These are phyloP conservation scores for Cryptocephalus moraei DNA, from an alignment of 2,888 invertebrate genomes.

Conservation along the genomic window DNA sequence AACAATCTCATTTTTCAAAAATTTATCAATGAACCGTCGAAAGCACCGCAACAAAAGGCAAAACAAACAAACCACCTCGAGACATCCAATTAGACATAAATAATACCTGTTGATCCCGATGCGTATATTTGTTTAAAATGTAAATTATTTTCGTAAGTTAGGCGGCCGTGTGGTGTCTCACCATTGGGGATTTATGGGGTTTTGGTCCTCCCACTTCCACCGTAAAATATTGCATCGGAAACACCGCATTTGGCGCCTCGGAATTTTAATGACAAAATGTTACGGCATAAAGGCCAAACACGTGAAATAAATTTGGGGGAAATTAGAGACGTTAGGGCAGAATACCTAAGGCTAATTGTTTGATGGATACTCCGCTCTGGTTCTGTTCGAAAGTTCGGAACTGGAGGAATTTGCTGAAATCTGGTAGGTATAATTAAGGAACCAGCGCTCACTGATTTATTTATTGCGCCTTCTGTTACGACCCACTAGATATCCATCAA, in stretches of 20 bases:
- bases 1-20: too few species aligned
- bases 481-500: too few species aligned
- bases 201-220: conserved; percentile 32
- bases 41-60: too few species aligned
- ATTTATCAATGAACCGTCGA: too few species aligned
- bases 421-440: too few species aligned
- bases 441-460: too few species aligned
- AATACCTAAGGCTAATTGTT: conserved; percentile 11
- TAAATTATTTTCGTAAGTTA: conserved; percentile 31
- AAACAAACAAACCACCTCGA: background rate
- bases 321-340: conserved; percentile 12
- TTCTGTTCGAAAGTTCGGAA: background rate
- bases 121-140: conserved; percentile 23
- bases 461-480: too few species aligned
- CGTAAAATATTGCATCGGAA: conserved; percentile 31
- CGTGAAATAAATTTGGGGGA: conserved; percentile 16
- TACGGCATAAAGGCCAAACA: conserved; percentile 13
- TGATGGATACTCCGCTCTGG: conserved; percentile 4
- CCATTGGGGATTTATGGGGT: conserved; percentile 30
- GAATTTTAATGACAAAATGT: conserved; percentile 31
- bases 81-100: conserved; percentile 1
- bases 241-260: conserved; percentile 28
- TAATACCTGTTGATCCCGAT: conserved; percentile 8
- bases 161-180: conserved; percentile 27
- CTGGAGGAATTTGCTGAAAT: too few species aligned